A percentile compares a stretch with the other conserved stretches of the same genome.
These are phyloP conservation scores for Lordiphosa collinella DNA, from an alignment of 1,140 invertebrate genomes.

Conservation along the genomic window DNA sequence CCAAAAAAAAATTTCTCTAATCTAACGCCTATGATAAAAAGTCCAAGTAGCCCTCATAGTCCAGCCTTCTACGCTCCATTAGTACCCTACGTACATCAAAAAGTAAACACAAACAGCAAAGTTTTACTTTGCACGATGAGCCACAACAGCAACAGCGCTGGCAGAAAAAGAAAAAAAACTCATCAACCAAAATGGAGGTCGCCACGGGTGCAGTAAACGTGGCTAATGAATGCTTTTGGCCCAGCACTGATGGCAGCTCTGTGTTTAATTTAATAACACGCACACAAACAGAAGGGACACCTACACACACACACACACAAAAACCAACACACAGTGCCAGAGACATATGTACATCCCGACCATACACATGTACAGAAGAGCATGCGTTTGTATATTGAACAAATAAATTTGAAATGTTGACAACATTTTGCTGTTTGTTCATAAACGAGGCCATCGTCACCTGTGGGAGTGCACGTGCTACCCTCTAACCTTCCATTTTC, in stretches of 20 bases:
- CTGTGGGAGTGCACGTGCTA: conserved; percentile 65
- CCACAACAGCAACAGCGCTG: conserved; percentile 1
- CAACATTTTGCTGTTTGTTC: conserved; percentile 77
- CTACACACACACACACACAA: conserved; percentile 16
- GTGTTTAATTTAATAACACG: conserved; percentile 78
- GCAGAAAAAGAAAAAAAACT: conserved; percentile 51
- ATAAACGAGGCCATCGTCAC: conserved; percentile 77
- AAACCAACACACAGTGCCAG: too few species aligned
- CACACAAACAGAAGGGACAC: conserved; percentile 35
- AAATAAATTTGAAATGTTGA: conserved; percentile 78
- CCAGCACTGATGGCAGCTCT: conserved; percentile 69
- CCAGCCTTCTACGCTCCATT: neutral
- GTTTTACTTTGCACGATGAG: conserved; percentile 45
- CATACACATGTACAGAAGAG: conserved; percentile 40
- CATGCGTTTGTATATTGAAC: conserved; percentile 65
- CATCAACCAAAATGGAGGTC: conserved; percentile 74
- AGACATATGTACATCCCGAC: conserved; percentile 45
- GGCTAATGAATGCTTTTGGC: conserved; percentile 77
- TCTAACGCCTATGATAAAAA: too few species aligned
- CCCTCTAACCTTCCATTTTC: neutral
- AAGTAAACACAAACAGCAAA: conserved; percentile 50
- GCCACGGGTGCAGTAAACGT: conserved; percentile 76
- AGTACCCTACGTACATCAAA: conserved; percentile 21
- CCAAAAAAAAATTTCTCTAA: too few species aligned
- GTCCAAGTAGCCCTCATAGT: too few species aligned